These are phyloP conservation scores for Caenorhabditis remanei DNA, from an alignment of 1,140 invertebrate genomes.

Conservation along the genomic window DNA sequence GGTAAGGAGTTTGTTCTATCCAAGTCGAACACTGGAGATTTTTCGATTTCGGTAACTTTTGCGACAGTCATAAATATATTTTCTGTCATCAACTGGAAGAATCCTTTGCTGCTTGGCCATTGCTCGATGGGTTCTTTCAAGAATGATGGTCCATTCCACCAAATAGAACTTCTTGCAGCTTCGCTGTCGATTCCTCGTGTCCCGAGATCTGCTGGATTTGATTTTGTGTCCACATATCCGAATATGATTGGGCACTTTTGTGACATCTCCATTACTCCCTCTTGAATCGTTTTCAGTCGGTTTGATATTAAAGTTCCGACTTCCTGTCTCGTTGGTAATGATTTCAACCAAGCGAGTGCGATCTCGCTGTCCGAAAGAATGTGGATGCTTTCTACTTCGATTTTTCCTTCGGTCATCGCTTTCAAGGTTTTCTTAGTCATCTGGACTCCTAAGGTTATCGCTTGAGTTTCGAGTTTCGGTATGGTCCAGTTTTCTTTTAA, in stretches of 20 bases:
- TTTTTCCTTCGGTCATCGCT: neutral
- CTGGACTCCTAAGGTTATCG: conserved; percentile 13
- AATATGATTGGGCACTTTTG: neutral
- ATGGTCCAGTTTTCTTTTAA: conserved; percentile 53
- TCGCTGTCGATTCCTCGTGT: conserved; percentile 6
- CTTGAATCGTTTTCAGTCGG: neutral
- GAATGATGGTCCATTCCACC: neutral
- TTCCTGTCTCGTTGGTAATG: neutral
- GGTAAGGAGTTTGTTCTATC: too few species aligned
- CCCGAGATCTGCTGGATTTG: conserved; percentile 59
- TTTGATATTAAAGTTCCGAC: conserved; percentile 15
- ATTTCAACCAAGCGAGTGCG: conserved; percentile 44
- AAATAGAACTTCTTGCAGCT: neutral
- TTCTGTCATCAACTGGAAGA: too few species aligned
- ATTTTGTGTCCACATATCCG: conserved; percentile 35
- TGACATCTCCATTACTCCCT: neutral
- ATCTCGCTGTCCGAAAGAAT: conserved; percentile 39
- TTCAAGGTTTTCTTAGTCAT: too few species aligned
- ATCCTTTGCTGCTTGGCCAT: too few species aligned
- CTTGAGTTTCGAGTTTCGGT: conserved; percentile 48
- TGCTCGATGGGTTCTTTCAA: too few species aligned
- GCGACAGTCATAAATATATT: too few species aligned
- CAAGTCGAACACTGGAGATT: too few species aligned
- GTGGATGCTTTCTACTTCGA: neutral
- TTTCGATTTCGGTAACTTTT: too few species aligned